Base-by-base conservation (phyloP, 2,797 vertebrate genomes). In the Neomorphus geoffroyi region DNA sequence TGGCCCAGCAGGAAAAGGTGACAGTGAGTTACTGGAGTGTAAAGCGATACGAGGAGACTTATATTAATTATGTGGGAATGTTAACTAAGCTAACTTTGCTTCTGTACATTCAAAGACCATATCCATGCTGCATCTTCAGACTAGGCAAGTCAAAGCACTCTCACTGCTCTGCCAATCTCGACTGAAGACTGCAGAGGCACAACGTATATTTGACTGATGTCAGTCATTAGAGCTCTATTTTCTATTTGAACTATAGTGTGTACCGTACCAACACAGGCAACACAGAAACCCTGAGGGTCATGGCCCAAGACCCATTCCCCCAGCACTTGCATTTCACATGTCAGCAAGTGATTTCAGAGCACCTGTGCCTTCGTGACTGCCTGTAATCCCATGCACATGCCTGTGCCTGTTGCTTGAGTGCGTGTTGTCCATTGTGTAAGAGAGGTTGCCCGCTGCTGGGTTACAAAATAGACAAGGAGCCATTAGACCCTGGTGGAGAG, bases 231-330 rank as follows among this genome's bases (percentile, higher is more conserved):
- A 92, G 15, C 28, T 73, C 21, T 33, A 2, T 61, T 35, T 61
- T 46, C 56, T 27, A 53, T 28, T 80, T 65, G 56, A 58, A 74
- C 43, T 54, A 13, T 4, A 37, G 3, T 2, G 4, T 3, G 2
- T n/a, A 26, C 43, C n/a, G 2, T 58, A 30, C 11, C 37, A 69
- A 14, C 23, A 50, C 0, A 46, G 60, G 43, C 23, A 77, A 5
- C 30, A 10, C 0, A 51, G 32, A 58, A 27, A 4, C 9, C 23
- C 1, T 43, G 67, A 54, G 30, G 13, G 13, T 30, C 2, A 3
- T 41, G 60, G 37, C 6, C 18, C 32, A 22, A 28, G 50, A 75
- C 4, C 43, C 18, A 3, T 35, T 66, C 15, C 27, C 19, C 26
- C 23, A 32, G 41, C 26, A 5, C 3, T 32, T 30, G 24, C 66